These are phyloP conservation scores for Drosophila dives DNA, from an alignment of 2,888 invertebrate genomes.

Conservation along the genomic window DNA sequence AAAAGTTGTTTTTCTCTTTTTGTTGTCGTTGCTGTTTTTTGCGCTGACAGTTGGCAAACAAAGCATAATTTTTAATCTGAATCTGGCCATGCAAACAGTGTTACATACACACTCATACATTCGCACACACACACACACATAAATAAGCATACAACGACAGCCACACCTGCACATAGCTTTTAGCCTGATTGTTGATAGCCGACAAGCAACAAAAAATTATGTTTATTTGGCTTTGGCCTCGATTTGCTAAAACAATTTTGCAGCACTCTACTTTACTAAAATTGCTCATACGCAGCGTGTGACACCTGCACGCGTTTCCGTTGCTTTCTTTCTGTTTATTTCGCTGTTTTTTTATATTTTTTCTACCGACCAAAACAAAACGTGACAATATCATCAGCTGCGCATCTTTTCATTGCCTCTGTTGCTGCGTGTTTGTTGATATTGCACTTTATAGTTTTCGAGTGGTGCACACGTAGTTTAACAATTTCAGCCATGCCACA, in stretches of 20 bases:
- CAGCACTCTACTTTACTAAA: slow-evolving; percentile 19
- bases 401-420: slow-evolving; percentile 24
- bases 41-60: slow-evolving; percentile 79
- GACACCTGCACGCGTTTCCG: slow-evolving; percentile 9
- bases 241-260: slow-evolving; percentile 51
- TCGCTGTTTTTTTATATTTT: slow-evolving; percentile 1
- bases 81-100: slow-evolving; percentile 76
- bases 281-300: slow-evolving; percentile 67
- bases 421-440: slow-evolving; percentile 55
- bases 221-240: slow-evolving; percentile 65
- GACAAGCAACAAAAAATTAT: slow-evolving; percentile 53
- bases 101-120: slow-evolving; percentile 69
- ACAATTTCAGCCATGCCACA: slow-evolving; percentile 16
- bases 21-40: slow-evolving; percentile 59
- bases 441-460: slow-evolving; percentile 50
- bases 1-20: slow-evolving; percentile 37
- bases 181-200: slow-evolving; percentile 73
- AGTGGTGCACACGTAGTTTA: slow-evolving; percentile 29
- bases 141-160: slow-evolving; percentile 22
- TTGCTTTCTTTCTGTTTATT: background rate
- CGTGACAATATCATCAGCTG: slow-evolving; percentile 77
- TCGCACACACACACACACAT: slow-evolving; percentile 18
- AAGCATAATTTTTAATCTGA: slow-evolving; percentile 79
- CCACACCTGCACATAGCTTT: slow-evolving; percentile 69
- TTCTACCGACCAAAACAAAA: slow-evolving; percentile 29